Percentiles rank a stretch among this genome's conserved stretches.
phyloP scores from a whole-genome alignment of 2,888 invertebrate genomes.

The Apoderus coryli region DNA sequence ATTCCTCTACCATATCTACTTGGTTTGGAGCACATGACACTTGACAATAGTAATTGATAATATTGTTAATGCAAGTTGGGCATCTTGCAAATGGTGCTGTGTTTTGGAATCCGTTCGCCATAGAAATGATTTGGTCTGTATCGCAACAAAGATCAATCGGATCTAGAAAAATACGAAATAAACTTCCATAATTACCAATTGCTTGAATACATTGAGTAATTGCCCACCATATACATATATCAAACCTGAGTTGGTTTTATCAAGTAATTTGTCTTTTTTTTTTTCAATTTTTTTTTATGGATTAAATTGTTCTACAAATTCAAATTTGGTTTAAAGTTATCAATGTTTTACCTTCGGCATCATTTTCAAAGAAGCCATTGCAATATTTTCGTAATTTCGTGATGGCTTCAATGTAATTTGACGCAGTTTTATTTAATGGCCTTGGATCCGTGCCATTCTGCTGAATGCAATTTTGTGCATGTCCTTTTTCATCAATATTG shows the following conservation, averaged over 20 bases:
- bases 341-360: conserved; percentile 14
- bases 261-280: too few relatives aligned
- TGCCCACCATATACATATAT: too few relatives aligned
- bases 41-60: conserved; percentile 61
- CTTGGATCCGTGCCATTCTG: conserved; percentile 29
- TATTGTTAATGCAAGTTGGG: conserved; percentile 66
- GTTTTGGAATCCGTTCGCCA: conserved; percentile 40
- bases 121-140: conserved; percentile 35
- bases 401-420: conserved; percentile 23
- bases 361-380: conserved; percentile 37
- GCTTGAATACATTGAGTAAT: too few relatives aligned
- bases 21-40: conserved; percentile 69
- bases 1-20: too few relatives aligned
- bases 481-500: conserved; percentile 14
- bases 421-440: conserved; percentile 25
- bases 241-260: too few relatives aligned
- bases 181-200: too few relatives aligned
- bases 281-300: too few relatives aligned
- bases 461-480: conserved; percentile 18
- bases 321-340: too few relatives aligned
- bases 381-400: conserved; percentile 42
- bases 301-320: too few relatives aligned
- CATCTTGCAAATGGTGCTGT: conserved; percentile 66
- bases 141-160: conserved; percentile 43
- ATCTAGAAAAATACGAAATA: too few relatives aligned